Evolutionary conservation across 2,113 vertebrate species (phyloP).

Genomic region (Terrapene triunguis): DNA sequence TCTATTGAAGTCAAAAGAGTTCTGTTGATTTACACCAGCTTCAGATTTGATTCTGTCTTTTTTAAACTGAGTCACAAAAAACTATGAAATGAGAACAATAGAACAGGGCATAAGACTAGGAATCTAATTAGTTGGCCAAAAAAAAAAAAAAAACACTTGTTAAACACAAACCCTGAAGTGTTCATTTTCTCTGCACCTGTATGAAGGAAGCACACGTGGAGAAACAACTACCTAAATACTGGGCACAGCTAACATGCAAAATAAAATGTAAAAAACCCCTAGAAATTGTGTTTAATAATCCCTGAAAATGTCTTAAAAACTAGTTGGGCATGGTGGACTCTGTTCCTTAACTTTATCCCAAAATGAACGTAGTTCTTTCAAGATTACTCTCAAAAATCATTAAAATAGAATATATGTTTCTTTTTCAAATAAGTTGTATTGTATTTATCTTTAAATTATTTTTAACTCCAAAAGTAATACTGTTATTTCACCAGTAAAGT

Average conservation of each 20-base stretch:
- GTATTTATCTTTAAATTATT: neutral
- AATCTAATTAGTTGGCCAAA: neutral
- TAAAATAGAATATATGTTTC: neutral
- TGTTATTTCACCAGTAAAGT: neutral
- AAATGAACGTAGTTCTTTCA: neutral
- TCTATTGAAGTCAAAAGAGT: neutral
- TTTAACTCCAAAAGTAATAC: neutral
- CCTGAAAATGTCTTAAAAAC: neutral
- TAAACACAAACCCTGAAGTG: neutral
- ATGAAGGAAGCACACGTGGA: neutral
- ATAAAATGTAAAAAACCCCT: neutral
- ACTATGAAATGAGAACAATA: neutral
- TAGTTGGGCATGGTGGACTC: rapidly evolving
- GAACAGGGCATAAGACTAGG: neutral
- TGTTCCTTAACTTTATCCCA: neutral
- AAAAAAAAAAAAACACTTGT: neutral
- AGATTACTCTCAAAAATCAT: neutral
- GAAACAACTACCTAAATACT: neutral
- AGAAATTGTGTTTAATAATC: rapidly evolving
- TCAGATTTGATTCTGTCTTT: neutral
- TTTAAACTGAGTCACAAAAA: neutral
- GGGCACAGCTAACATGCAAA: rapidly evolving
- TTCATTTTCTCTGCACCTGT: neutral
- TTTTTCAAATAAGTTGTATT: neutral
- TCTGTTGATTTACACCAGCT: neutral